These are phyloP conservation scores for Magallana angulata DNA, from an alignment of 1,140 invertebrate species.

Conservation along the genomic window DNA sequence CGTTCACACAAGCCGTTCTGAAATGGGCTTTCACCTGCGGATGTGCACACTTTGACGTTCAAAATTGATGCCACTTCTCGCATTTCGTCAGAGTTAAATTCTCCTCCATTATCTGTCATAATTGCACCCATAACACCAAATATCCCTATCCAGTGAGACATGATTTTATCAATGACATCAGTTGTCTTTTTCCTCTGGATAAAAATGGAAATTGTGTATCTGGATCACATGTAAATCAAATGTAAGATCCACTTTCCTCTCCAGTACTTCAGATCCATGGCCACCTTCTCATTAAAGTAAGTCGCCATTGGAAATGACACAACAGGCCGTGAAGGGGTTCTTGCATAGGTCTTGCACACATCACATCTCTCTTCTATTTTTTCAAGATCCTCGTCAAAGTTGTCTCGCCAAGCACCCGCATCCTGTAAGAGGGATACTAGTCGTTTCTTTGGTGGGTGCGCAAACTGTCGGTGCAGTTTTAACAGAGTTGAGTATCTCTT, in stretches of 20 bases:
- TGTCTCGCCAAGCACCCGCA: neutral
- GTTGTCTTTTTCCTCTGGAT: conserved; percentile 47
- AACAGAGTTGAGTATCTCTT: neutral
- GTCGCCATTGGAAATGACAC: conserved; percentile 48
- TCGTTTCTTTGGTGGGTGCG: conserved; percentile 42
- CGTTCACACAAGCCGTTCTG: conserved; percentile 59
- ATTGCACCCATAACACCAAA: conserved; percentile 53
- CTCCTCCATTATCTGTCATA: conserved; percentile 50
- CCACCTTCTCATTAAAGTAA: conserved; percentile 55
- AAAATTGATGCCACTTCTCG: conserved; percentile 57
- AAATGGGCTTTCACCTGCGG: conserved; percentile 54
- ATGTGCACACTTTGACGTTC: conserved; percentile 58
- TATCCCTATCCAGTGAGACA: conserved; percentile 44
- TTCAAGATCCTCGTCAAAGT: conserved; percentile 32
- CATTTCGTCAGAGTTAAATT: conserved; percentile 61
- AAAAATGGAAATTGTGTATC: conserved; percentile 47
- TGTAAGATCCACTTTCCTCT: conserved; percentile 45
- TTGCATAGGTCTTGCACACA: conserved; percentile 54
- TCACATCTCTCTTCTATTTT: conserved; percentile 51
- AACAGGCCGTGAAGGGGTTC: conserved; percentile 47
- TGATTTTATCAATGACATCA: conserved; percentile 48
- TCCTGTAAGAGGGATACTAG: conserved; percentile 39
- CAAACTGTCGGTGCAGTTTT: conserved; percentile 48
- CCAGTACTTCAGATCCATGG: conserved; percentile 50
- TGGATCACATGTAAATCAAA: conserved; percentile 49